Percentiles rank a stretch among this genome's conserved stretches.
Evolutionary conservation across 2,797 vertebrate species (phyloP).

Genomic region (Falco novaeseelandiae): DNA sequence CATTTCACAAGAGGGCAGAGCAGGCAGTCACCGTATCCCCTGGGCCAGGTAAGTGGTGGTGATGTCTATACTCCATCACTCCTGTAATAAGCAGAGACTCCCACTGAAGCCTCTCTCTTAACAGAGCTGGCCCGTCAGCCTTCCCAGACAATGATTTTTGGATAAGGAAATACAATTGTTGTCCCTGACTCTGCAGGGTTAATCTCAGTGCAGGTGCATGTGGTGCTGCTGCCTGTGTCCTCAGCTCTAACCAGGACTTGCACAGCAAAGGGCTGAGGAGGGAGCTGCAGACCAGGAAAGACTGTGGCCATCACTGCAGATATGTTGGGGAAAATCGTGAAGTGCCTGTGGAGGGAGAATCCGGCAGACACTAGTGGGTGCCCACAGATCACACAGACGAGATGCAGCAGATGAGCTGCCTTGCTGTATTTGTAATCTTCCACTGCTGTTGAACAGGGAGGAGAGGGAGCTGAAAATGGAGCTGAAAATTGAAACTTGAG

Average conservation of each 20-base stretch:
- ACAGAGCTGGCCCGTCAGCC: neutral
- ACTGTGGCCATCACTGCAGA: neutral
- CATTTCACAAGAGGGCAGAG: neutral
- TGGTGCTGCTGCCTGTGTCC: neutral
- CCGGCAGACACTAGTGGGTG: fast-evolving
- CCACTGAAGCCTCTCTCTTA: neutral
- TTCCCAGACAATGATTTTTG: neutral
- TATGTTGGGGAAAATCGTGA: neutral
- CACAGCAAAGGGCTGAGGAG: conserved; percentile 24
- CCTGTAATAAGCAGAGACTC: neutral
- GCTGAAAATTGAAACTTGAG: neutral
- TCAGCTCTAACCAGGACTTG: neutral
- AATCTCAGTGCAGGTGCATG: neutral
- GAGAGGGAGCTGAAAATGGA: conserved; percentile 10
- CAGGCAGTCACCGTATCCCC: neutral
- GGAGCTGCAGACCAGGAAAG: conserved; percentile 32
- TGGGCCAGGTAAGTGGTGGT: neutral
- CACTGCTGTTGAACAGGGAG: conserved; percentile 11
- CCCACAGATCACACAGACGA: neutral
- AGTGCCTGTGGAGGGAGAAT: neutral
- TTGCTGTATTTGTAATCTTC: conserved; percentile 25
- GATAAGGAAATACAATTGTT: neutral
- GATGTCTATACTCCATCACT: neutral
- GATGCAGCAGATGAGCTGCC: conserved; percentile 43
- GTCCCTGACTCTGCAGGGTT: neutral